phyloP scores from a whole-genome alignment of 2,113 vertebrate species.

The Lagopus leucura region DNA sequence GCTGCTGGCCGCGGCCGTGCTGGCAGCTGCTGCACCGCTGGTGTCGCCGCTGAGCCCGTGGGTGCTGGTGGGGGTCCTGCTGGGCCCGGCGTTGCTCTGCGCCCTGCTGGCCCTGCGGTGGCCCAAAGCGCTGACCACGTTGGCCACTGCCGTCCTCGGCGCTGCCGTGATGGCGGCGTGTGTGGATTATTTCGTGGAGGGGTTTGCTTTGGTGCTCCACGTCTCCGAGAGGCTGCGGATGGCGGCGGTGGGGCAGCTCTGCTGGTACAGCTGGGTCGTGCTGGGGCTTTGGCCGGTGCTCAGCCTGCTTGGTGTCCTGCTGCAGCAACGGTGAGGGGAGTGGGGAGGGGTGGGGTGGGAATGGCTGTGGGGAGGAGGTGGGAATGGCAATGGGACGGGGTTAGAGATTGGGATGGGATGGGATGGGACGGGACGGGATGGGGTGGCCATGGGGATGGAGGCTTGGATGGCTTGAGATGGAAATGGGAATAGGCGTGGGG shows the following conservation, averaged over 20 bases:
- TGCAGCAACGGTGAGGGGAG: constrained; percentile 85
- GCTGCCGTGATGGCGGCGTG: constrained; percentile 86
- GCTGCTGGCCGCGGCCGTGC: constrained; percentile 80
- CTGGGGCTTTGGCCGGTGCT: constrained; percentile 87
- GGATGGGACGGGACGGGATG: not conserved
- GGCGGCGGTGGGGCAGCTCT: constrained; percentile 48
- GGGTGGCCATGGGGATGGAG: not conserved
- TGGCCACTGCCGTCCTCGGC: constrained; percentile 86
- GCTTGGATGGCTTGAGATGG: not conserved
- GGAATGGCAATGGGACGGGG: no score
- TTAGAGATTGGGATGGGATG: not conserved
- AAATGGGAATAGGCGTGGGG: not conserved
- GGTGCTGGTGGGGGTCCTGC: constrained; percentile 85
- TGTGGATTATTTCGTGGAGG: constrained; percentile 88
- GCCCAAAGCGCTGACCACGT: constrained; percentile 85
- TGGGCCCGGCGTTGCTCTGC: constrained; percentile 86
- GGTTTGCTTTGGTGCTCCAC: constrained; percentile 80
- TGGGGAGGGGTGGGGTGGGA: no score
- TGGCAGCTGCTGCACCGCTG: constrained; percentile 83
- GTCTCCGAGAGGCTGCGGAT: constrained; percentile 83
- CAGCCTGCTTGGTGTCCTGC: constrained; percentile 84
- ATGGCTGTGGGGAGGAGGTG: not conserved
- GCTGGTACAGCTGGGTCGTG: constrained; percentile 93
- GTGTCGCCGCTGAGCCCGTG: constrained; percentile 85
- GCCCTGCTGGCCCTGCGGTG: constrained; percentile 87